A percentile compares a stretch with the other conserved stretches of the same genome.
Conservation (phyloP, 2,888 invertebrate genomes). For the Chloroclystis v-ata region DNA sequence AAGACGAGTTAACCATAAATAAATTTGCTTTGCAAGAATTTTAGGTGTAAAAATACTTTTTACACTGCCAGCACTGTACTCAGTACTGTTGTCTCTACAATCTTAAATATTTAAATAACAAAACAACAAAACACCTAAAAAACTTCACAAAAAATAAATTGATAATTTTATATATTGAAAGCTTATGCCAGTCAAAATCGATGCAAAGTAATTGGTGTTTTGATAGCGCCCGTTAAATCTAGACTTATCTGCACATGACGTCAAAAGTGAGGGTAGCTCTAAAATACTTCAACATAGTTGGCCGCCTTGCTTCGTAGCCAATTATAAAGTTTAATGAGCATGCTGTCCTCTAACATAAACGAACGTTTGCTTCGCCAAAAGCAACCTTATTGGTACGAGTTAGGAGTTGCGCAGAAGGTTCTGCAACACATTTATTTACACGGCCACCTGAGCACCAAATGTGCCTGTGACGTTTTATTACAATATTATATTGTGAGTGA, state of each 20-base stretch:
- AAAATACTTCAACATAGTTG: constrained; percentile 39
- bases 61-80: too few species aligned
- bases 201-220: constrained; percentile 14
- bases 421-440: constrained; percentile 14
- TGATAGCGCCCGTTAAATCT: constrained; percentile 4
- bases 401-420: neutral
- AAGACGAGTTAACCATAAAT: too few species aligned
- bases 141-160: too few species aligned
- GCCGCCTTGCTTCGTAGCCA: constrained; percentile 37
- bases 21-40: too few species aligned
- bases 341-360: constrained; percentile 15
- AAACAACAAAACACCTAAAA: too few species aligned
- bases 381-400: constrained; percentile 3
- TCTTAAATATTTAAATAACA: too few species aligned
- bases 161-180: too few species aligned
- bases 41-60: too few species aligned
- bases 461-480: neutral
- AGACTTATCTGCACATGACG: constrained; percentile 14
- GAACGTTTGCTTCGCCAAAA: neutral
- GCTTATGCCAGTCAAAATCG: too few species aligned
- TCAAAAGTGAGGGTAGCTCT: constrained; percentile 29
- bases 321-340: constrained; percentile 52
- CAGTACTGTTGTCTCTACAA: too few species aligned
- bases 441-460: constrained; percentile 7
- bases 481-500: neutral